Base-by-base conservation (phyloP, 2,113 vertebrate species). In the Corvus cornix region DNA sequence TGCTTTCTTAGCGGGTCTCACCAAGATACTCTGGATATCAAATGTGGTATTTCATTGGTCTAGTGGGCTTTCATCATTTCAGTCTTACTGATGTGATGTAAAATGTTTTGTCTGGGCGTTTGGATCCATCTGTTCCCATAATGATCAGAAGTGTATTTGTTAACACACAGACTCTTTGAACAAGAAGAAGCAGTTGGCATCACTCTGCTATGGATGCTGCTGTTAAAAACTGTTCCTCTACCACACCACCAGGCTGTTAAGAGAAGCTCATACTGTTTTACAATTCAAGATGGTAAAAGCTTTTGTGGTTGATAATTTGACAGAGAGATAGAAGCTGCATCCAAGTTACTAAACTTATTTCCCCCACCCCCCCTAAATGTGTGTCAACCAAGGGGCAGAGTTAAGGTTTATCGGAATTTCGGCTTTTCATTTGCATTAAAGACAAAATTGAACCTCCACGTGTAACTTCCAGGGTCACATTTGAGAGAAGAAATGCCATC, bases 81-180 rank as follows among this genome's bases (percentile, higher is more conserved):
- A 68, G n/a, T 59, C 85, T 90, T 68, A 89, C 18, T 79, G 62
- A 80, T 41, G 48, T 43, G 79, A 94, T 67, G 44, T 46, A 86
- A 92, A 95, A 90, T 77, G 62, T 94, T 96, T 95, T 93, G 80
- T 88, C 95, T 93, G 55, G 48, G 76, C 26, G 37, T 82, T 72
- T 79, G 77, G 62, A 69, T 87, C 88, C 83, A 89, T 93, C 91
- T 95, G 89, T 95, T 95, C 89, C 64, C 79, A 51, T 49, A 60
- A 75, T 23, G 60, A 86, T 89, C 79, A 79, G 76, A 92, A 88
- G 70, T 0, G 3, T 49, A 84, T 89, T 60, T 84, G 95, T 53
- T 78, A 73, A 93, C 79, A 91, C 55, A 83, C 37, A 88, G 68
- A 75, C 37, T 82, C 92, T 87, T 49, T 68, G 80, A 94, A 76